A percentile compares a stretch with the other conserved stretches of the same genome.
Conservation (phyloP, 2,113 vertebrate genomes). For the Triplophysa tibetana region DNA sequence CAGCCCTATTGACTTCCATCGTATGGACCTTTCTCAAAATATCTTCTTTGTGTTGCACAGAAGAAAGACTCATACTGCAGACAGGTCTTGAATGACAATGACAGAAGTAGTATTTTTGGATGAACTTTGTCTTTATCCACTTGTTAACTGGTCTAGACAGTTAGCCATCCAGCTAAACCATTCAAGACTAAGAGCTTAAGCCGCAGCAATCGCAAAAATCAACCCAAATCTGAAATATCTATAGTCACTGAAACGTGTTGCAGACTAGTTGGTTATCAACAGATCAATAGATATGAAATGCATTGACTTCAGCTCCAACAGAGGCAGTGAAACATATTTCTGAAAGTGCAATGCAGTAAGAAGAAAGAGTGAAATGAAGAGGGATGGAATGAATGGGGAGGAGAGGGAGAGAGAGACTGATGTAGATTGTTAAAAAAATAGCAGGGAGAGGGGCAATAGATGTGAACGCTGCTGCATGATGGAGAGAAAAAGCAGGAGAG, state of each 20-base stretch:
- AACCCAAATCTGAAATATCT: neutral
- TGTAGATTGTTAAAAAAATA: conserved; percentile 3
- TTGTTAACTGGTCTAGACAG: too few species aligned
- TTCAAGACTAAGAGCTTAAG: too few species aligned
- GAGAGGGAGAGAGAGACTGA: conserved; percentile 12
- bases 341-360: conserved; percentile 12
- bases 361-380: neutral
- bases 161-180: too few species aligned
- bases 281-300: conserved; percentile 42
- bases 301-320: neutral
- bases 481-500: conserved; percentile 7
- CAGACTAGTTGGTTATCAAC: neutral
- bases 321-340: conserved; percentile 22
- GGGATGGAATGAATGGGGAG: neutral
- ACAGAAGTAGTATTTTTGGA: too few species aligned
- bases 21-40: too few species aligned
- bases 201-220: too few species aligned
- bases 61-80: too few species aligned
- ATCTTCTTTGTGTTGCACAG: too few species aligned
- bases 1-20: too few species aligned
- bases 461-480: conserved; percentile 33
- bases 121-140: too few species aligned
- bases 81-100: too few species aligned
- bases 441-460: neutral
- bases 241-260: conserved; percentile 17